Evolutionary conservation across 2,797 vertebrate species (phyloP).

Genomic region (Ciconia nigra): DNA sequence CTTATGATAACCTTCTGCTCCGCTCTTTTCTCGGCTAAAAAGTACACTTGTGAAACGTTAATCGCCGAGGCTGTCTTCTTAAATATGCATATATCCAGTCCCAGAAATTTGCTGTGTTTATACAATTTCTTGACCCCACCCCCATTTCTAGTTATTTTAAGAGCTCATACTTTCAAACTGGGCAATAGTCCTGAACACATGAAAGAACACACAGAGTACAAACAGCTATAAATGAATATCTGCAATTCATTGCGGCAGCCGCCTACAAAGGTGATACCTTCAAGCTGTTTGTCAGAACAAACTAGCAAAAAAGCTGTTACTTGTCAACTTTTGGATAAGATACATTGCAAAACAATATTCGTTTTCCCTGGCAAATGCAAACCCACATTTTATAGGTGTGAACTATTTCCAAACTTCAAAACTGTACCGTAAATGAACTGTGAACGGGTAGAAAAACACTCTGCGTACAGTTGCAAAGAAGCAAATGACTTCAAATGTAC

Average conservation of each 20-base stretch:
- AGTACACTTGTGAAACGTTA: conserved; percentile 7
- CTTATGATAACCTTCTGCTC: conserved; percentile 61
- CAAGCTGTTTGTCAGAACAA: conserved; percentile 72
- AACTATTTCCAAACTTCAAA: conserved; percentile 72
- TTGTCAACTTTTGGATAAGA: conserved; percentile 68
- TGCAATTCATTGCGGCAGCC: conserved; percentile 62
- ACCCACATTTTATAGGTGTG: conserved; percentile 74
- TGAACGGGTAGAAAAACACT: conserved; percentile 32
- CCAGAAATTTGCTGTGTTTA: conserved; percentile 41
- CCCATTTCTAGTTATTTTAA: conserved; percentile 73
- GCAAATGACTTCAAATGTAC: conserved; percentile 10
- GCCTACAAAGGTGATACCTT: conserved; percentile 70
- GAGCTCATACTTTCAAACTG: conserved; percentile 72
- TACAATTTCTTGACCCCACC: conserved; percentile 58
- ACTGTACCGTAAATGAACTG: conserved; percentile 26
- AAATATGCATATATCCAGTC: neutral
- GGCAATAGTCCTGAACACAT: conserved; percentile 74
- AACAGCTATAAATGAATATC: conserved; percentile 65
- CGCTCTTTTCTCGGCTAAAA: conserved; percentile 13
- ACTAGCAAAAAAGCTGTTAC: conserved; percentile 63
- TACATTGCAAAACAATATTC: conserved; percentile 48
- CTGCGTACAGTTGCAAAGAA: neutral
- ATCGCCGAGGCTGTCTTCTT: neutral
- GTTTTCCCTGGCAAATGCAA: conserved; percentile 61
- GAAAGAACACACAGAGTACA: conserved; percentile 63